Base-by-base conservation (phyloP, 2,888 invertebrate species). In the Ornithoptera alexandrae region DNA sequence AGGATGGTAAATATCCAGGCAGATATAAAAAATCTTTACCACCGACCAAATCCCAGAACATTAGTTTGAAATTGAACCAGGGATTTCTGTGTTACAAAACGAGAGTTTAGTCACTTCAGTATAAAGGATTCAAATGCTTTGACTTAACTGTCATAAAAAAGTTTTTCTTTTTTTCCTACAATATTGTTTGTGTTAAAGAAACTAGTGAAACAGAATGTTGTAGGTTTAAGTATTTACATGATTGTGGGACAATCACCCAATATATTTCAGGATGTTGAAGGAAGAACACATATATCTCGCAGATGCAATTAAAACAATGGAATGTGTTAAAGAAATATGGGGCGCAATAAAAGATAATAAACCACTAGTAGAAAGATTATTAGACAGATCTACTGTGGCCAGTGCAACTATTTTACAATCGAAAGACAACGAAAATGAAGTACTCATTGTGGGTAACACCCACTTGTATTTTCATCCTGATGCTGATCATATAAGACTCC, bases 401-500 rank as follows among this genome's bases (percentile, higher is more conserved):
- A 95, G 96, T 89, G 94, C 93, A 20, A 90, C 93, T 46, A 82
- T 94, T 68, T 85, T 97, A 46, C 90, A 94, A 76, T 94, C 94
- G 2, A 82, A 89, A 72, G 94, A 94, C 18, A 93, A 93, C 70
- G 87, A 89, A 3, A 86, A 90, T 70, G 93, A 95, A 77, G 86
- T 95, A 68, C 77, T 97, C 53, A 81, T 97, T 56, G 90, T 96
- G 73, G 98, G 96, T 20, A 98, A 98, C 81, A 98, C 97, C 1
- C 99, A 99, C 92, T 93, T 99, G 63, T 99, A 97, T 89, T 99
- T 98, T 81, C 97, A 97, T 84, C 98, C 98, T 0, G 95, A 96
- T 84, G 97, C 98, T 8, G 97, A 97, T 86, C 97, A 98, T 80
- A 96, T 99, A 75, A 93, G 99, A 72, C 89, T 98, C 6, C 83